Conservation (phyloP, 2,888 invertebrate species). For the Drosophila peninsularis region DNA sequence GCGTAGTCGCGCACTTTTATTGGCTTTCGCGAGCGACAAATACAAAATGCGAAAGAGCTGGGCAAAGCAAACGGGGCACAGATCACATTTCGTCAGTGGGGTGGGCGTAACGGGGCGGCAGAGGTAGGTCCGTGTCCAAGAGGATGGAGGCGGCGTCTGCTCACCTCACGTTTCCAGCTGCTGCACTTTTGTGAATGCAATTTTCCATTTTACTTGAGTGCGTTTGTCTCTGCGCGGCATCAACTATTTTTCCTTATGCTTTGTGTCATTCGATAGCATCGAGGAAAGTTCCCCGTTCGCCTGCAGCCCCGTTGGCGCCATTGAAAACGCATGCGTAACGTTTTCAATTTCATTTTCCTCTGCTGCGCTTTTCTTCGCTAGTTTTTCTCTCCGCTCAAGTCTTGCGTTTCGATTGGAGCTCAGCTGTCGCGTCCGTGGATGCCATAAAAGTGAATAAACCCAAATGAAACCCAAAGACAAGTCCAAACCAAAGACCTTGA, state of each 20-base stretch:
- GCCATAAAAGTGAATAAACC: conserved; percentile 64
- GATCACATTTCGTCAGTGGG: conserved; percentile 59
- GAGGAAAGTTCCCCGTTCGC: conserved; percentile 6
- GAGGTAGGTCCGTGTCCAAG: too few species aligned
- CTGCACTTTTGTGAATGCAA: conserved; percentile 52
- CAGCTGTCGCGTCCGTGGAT: conserved; percentile 24
- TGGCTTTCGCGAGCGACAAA: conserved; percentile 43
- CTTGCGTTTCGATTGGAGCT: conserved; percentile 34
- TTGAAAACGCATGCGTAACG: conserved; percentile 73
- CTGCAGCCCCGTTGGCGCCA: conserved; percentile 2
- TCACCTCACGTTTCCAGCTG: conserved; percentile 72
- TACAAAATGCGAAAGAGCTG: not conserved
- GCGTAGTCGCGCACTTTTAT: conserved; percentile 71
- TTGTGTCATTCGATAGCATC: conserved; percentile 70
- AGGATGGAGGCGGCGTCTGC: conserved; percentile 8
- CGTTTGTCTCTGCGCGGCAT: conserved; percentile 19
- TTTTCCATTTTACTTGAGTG: conserved; percentile 44
- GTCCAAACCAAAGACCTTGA: conserved; percentile 57
- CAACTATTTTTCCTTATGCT: conserved; percentile 21
- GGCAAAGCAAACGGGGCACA: conserved; percentile 52
- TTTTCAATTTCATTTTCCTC: conserved; percentile 74
- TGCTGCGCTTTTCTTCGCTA: not conserved
- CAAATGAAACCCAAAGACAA: conserved; percentile 8
- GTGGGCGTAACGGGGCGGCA: not conserved
- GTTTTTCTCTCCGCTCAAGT: not conserved